A percentile compares a stretch with the other conserved stretches of the same genome.
Evolutionary conservation across 37 sponge, comb jelly and placozoan genomes (phyloP).

Genomic region (Chondrosia reniformis): DNA sequence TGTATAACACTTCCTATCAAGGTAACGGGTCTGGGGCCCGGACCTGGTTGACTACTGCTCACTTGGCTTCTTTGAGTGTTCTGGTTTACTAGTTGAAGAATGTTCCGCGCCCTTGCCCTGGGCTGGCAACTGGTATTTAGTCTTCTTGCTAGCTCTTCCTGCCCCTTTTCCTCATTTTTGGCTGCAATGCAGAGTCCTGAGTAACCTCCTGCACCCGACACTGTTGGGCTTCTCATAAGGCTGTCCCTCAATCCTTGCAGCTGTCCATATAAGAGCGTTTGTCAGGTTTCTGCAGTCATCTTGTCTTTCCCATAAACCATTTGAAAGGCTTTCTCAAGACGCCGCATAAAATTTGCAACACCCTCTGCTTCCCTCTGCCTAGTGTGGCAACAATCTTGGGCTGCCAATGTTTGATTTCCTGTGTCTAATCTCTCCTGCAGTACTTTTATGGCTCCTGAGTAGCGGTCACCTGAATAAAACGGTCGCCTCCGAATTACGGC

Average conservation of each 20-base stretch:
- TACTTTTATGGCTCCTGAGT: not conserved
- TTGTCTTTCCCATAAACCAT: constrained; percentile 30
- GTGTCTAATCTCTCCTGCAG: constrained; percentile 20
- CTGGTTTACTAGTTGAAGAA: too few species aligned
- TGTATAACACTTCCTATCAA: too few species aligned
- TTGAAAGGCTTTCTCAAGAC: constrained; percentile 28
- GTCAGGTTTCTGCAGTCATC: constrained; percentile 33
- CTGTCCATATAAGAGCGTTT: constrained; percentile 18
- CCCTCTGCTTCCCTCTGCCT: constrained; percentile 12
- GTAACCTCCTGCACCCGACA: constrained; percentile 13
- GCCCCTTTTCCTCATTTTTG: constrained; percentile 23
- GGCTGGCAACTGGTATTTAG: too few species aligned
- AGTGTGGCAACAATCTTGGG: constrained; percentile 41
- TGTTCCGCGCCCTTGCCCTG: too few species aligned
- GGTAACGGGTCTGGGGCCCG: too few species aligned
- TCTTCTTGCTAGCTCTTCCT: constrained; percentile 4
- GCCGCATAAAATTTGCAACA: constrained; percentile 28
- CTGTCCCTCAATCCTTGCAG: constrained; percentile 7
- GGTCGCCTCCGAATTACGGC: too few species aligned
- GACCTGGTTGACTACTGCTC: too few species aligned
- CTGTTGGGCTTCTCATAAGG: constrained; percentile 14
- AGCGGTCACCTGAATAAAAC: too few species aligned
- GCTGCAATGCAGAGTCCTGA: constrained; percentile 16
- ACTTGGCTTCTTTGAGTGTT: too few species aligned
- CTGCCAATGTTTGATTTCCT: constrained; percentile 23